A percentile compares a stretch with the other conserved stretches of the same genome.
phyloP scores from a whole-genome alignment of 2,113 vertebrate species.

The Mustela nigripes region DNA sequence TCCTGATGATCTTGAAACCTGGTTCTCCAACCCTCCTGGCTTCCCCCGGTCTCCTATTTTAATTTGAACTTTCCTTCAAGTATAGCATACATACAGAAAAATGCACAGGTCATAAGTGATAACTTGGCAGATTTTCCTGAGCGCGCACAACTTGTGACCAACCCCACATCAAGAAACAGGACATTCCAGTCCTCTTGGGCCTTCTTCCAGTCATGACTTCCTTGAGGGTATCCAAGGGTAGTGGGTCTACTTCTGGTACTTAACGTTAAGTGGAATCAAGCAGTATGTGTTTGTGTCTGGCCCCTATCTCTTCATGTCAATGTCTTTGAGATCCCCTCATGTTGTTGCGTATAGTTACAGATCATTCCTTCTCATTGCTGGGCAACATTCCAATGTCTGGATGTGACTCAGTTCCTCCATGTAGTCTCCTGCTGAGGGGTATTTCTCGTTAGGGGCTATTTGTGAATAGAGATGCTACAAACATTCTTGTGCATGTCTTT shows the following conservation, averaged over 20 bases:
- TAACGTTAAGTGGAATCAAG: not conserved
- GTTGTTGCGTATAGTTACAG: accelerated
- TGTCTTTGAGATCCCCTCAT: not conserved
- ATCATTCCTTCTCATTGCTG: not conserved
- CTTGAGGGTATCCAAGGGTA: not conserved
- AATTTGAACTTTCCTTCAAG: not conserved
- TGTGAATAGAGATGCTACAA: not conserved
- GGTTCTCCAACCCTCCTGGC: not conserved
- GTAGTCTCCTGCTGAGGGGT: not conserved
- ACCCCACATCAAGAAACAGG: not conserved
- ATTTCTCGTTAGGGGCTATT: not conserved
- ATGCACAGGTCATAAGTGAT: not conserved
- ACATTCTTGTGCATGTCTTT: not conserved
- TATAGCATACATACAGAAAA: not conserved
- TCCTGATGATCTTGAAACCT: not conserved
- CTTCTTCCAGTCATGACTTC: not conserved
- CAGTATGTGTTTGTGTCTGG: not conserved
- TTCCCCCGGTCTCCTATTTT: not conserved
- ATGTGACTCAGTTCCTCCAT: not conserved
- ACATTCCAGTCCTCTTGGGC: not conserved
- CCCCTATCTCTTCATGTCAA: not conserved
- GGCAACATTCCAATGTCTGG: not conserved
- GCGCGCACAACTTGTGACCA: not conserved
- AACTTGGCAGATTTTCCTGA: not conserved
- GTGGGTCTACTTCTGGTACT: not conserved